These are phyloP conservation scores for Mastomys coucha DNA, from an alignment of 2,113 vertebrate species.

Conservation along the genomic window DNA sequence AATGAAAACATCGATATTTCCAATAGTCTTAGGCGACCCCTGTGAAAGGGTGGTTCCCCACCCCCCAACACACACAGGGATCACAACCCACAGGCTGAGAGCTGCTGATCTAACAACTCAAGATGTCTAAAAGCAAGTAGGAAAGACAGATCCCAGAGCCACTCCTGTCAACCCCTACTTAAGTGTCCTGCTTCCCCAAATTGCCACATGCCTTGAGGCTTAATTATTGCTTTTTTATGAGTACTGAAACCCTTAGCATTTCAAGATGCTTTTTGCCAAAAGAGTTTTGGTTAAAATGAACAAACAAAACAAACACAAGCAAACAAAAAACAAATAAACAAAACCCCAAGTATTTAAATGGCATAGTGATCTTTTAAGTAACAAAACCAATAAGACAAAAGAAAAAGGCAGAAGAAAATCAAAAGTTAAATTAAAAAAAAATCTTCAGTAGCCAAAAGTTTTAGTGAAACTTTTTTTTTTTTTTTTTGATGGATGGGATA, in stretches of 20 bases:
- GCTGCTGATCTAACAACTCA: not conserved
- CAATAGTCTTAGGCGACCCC: not conserved
- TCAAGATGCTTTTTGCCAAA: slow-evolving; percentile 51
- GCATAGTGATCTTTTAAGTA: not conserved
- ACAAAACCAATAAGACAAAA: not conserved
- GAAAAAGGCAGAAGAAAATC: not conserved
- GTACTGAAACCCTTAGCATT: slow-evolving; percentile 57
- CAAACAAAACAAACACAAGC: not conserved
- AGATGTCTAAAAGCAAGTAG: slow-evolving; percentile 55
- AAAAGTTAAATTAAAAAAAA: not conserved
- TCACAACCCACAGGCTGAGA: not conserved
- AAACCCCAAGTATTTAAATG: slow-evolving; percentile 57
- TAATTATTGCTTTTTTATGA: slow-evolving; percentile 63
- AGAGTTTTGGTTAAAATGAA: not conserved
- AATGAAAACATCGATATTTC: not conserved
- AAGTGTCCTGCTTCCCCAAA: slow-evolving; percentile 15
- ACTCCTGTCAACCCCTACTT: not conserved
- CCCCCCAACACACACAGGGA: not conserved
- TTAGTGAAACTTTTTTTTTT: not conserved
- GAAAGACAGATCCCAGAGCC: slow-evolving; percentile 24
- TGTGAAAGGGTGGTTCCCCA: not conserved
- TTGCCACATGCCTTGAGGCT: slow-evolving; percentile 46
- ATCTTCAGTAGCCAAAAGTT: not conserved
- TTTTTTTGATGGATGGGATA: not conserved
- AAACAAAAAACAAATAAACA: not conserved